Evolutionary conservation across 2,113 vertebrate species (phyloP), one percentile per base, ranked within the genome.

Genomic region (Morphnarchus princeps): DNA sequence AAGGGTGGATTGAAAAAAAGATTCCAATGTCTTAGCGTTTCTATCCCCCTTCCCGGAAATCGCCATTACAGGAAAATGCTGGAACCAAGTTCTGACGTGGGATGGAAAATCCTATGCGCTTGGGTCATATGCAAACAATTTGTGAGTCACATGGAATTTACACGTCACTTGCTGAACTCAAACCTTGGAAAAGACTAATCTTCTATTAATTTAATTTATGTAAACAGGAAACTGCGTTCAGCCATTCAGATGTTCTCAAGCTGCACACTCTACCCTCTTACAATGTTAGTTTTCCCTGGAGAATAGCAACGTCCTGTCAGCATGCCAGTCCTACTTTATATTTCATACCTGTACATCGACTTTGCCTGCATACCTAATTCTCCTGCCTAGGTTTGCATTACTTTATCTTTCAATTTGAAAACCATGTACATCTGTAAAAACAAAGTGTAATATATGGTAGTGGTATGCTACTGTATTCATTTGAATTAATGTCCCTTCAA

Each of bases 401-500:
- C 93, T 96, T 95, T 94, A 67, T 90, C 77, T 95, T 90, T 77
- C 79, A 40, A 20, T 47, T 79, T 90, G 90, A 94, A 92, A 97
- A 95, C 77, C 71, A 82, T 11, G 79, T 65, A 83, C 96, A 97
- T 97, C 95, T 97, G 95, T 96, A 96, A 95, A 97, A 97, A 96
- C 92, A 97, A 29, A 92, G 47, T 61, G 50, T 82, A 95, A 85
- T 96, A 82, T 82, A 22, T 87, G 59, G 70, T 49, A 89, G 31
- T 82, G 58, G 59, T 87, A 61, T 79, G 69, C 63, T 76, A 12
- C 82, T 83, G 95, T 90, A 88, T 97, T 95, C 65, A 79, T 97
- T 96, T 96, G 94, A 95, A 97, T 96, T 95, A 92, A 96, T 96
- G 72, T 90, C 85, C 72, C 76, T 89, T 73, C 45, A 91, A 87